Evolutionary conservation across 2,797 vertebrate genomes (phyloP), one percentile per base, ranked within the genome.

Genomic region (Pempheris klunzingeri): DNA sequence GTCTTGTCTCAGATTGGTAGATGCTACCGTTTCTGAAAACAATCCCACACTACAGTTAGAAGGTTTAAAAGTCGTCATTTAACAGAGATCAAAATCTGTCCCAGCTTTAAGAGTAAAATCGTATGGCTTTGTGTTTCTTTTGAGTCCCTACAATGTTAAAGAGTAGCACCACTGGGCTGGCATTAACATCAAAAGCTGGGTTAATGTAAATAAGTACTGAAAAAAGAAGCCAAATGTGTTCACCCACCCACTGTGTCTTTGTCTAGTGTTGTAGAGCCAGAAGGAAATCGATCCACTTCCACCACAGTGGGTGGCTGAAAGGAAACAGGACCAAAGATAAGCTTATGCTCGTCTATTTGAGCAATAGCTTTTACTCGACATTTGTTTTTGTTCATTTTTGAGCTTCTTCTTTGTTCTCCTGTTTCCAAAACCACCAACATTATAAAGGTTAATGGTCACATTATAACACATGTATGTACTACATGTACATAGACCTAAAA

Each of bases 11-110:
- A 92, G 90, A 92, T 73, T 17, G 73, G 90, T 94, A 94, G 92
- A 93, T 93, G 83, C 91, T 93, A 94, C 93, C 62, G 78, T 84
- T 62, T 90, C 92, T 91, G 90, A 92, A n/a, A 85, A 90, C 89
- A 82, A 74, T 22, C 64, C 50, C 47, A 73, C 47, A 32, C 61
- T 49, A 46, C 6, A 58, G 26, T 77, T 63, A 47, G 9, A 70
- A 62, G 30, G 36, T 79, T 83, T 24, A 68, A 53, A 61, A 74
- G 32, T 60, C 58, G 61, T 44, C 24, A 28, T 63, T 71, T 15
- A 44, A 75, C 32, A 70, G 50, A 81, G 47, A 84, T 77, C 32
- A 58, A 66, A 74, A 65, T 69, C 53, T 20, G 50, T n/a, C n/a
- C 39, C 44, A 46, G 32, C 71, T 22, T 63, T 38, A 38, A 72